Conservation (phyloP, 2,888 invertebrate genomes). For the Pterostichus madidus region DNA sequence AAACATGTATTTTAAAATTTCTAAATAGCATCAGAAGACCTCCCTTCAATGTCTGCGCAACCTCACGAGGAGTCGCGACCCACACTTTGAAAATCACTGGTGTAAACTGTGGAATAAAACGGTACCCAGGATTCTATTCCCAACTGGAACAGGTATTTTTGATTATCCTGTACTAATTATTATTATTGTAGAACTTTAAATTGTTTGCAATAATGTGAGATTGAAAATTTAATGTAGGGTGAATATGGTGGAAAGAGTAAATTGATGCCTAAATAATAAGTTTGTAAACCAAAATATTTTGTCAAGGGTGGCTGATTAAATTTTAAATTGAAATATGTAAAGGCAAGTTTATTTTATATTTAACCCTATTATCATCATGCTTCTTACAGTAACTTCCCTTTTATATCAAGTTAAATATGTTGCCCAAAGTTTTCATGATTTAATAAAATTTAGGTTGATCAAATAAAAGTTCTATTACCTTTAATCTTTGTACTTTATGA, state of each 20-base stretch:
- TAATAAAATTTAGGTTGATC: slow-evolving; percentile 48
- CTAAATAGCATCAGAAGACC: too few species aligned
- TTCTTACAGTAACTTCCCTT: slow-evolving; percentile 41
- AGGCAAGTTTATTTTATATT: slow-evolving; percentile 43
- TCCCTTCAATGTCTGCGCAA: too few species aligned
- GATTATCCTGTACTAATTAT: too few species aligned
- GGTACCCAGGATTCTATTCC: too few species aligned
- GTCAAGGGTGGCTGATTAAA: slow-evolving; percentile 24
- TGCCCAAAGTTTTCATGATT: slow-evolving; percentile 50
- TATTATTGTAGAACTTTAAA: too few species aligned
- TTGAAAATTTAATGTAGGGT: neutral
- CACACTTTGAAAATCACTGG: too few species aligned
- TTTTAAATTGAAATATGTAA: slow-evolving; percentile 41
- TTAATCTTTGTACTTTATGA: slow-evolving; percentile 48
- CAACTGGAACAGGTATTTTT: too few species aligned
- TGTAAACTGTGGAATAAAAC: too few species aligned
- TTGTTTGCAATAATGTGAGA: neutral
- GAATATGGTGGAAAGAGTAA: neutral
- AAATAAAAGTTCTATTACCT: slow-evolving; percentile 52
- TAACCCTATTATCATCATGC: slow-evolving; percentile 42
- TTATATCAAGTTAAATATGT: slow-evolving; percentile 42
- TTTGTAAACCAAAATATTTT: slow-evolving; percentile 26
- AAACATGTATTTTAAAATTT: too few species aligned
- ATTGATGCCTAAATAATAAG: neutral
- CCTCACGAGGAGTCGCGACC: too few species aligned